Conservation (phyloP, 2,888 invertebrate genomes). For the Molanna angustata region DNA sequence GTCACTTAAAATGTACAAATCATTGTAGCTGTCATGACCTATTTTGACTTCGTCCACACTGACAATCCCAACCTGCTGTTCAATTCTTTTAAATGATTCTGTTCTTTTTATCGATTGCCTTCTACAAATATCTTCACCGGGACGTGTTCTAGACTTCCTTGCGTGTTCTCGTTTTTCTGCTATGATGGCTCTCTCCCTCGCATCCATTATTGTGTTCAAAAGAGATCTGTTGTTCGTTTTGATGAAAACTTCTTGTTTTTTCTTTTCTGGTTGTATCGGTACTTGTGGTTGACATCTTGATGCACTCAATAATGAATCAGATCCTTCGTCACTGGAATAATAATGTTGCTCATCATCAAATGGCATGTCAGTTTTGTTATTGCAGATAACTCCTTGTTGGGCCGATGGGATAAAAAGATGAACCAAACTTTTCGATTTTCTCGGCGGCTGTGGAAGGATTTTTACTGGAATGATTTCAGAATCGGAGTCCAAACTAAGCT, state of each 20-base stretch:
- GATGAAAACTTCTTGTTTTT: conserved; percentile 43
- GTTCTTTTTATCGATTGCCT: conserved; percentile 46
- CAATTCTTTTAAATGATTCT: conserved; percentile 47
- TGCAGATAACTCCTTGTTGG: conserved; percentile 57
- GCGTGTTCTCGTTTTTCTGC: conserved; percentile 33
- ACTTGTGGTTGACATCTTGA: conserved; percentile 51
- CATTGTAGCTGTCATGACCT: conserved; percentile 59
- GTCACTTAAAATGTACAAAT: conserved; percentile 53
- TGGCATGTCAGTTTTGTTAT: conserved; percentile 51
- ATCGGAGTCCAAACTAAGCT: conserved; percentile 54
- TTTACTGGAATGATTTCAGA: conserved; percentile 74
- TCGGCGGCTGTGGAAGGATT: conserved; percentile 77
- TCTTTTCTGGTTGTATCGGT: conserved; percentile 40
- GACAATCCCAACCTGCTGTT: conserved; percentile 40
- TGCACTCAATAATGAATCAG: conserved; percentile 67
- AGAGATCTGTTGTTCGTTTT: conserved; percentile 50
- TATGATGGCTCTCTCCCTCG: conserved; percentile 44
- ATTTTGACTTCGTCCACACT: conserved; percentile 40
- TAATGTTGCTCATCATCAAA: conserved; percentile 57
- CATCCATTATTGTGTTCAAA: conserved; percentile 57
- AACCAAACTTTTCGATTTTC: conserved; percentile 68
- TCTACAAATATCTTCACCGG: conserved; percentile 39
- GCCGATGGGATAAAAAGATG: conserved; percentile 64
- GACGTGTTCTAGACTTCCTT: conserved; percentile 45
- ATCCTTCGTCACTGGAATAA: conserved; percentile 65